These are phyloP conservation scores for Vespertilio murinus DNA, from an alignment of 2,797 vertebrate genomes.

Conservation along the genomic window DNA sequence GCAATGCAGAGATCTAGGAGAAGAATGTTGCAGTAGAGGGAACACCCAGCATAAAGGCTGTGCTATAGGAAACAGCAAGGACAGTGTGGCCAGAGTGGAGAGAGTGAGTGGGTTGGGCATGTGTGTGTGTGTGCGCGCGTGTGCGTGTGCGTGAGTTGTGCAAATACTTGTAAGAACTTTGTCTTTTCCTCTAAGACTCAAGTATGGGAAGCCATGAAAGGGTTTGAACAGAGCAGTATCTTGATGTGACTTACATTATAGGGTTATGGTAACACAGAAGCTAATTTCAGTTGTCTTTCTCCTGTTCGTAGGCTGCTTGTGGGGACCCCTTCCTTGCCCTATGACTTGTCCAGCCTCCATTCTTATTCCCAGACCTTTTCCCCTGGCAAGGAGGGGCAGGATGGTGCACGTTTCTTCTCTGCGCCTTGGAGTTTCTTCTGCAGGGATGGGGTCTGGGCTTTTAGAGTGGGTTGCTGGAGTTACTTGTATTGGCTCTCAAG, in stretches of 20 bases:
- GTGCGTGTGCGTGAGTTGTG: too few relatives aligned
- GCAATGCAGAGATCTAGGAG: not conserved
- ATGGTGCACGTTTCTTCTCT: not conserved
- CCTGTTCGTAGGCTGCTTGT: not conserved
- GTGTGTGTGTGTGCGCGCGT: not conserved
- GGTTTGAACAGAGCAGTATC: not conserved
- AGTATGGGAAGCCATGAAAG: not conserved
- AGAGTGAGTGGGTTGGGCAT: accelerated
- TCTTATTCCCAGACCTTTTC: not conserved
- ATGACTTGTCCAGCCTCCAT: not conserved
- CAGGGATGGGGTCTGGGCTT: not conserved
- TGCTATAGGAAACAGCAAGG: not conserved
- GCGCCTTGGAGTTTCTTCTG: not conserved
- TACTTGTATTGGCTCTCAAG: not conserved
- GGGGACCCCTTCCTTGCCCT: not conserved
- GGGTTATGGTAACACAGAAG: not conserved
- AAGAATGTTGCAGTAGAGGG: not conserved
- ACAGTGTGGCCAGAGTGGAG: not conserved
- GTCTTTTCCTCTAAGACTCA: not conserved
- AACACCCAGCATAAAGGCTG: not conserved
- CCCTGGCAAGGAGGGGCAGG: not conserved
- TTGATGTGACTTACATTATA: not conserved
- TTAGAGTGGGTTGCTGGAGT: not conserved
- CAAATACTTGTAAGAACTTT: not conserved
- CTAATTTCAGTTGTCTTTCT: not conserved